phyloP scores from a whole-genome alignment of 2,888 invertebrate species.

The Stenotaenia linearis region DNA sequence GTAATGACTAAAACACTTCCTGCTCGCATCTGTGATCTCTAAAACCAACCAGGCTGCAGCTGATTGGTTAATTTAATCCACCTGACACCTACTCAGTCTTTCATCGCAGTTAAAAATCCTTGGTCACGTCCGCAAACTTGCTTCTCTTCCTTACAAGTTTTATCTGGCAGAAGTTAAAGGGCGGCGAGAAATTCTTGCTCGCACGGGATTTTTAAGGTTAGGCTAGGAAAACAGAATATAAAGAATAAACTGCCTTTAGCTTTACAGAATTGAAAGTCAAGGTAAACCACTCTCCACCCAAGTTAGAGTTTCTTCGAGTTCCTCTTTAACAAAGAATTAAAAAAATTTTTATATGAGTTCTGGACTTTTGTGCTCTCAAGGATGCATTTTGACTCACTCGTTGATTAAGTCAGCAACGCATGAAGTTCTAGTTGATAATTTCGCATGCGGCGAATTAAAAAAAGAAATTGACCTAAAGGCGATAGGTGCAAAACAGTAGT shows the following conservation, averaged over 20 bases:
- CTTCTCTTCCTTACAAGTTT: neutral
- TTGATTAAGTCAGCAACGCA: neutral
- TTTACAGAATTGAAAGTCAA: neutral
- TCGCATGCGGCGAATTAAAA: neutral
- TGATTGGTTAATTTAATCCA: neutral
- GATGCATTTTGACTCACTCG: neutral
- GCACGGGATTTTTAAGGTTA: neutral
- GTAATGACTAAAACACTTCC: constrained; percentile 6
- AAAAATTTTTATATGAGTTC: neutral
- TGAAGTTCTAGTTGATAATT: neutral
- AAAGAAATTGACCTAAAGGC: neutral
- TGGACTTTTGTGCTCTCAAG: neutral
- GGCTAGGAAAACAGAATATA: neutral
- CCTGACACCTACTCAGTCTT: constrained; percentile 1
- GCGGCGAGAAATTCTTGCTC: neutral
- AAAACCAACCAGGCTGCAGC: neutral
- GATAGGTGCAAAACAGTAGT: neutral
- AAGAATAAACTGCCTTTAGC: neutral
- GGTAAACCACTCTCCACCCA: neutral
- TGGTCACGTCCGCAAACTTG: neutral
- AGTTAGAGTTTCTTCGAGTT: neutral
- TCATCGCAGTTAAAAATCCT: neutral
- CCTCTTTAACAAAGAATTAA: neutral
- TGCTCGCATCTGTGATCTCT: neutral
- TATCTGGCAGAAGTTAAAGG: neutral